Conservation (phyloP, 2,888 invertebrate genomes). For the Bhutanitis thaidina region DNA sequence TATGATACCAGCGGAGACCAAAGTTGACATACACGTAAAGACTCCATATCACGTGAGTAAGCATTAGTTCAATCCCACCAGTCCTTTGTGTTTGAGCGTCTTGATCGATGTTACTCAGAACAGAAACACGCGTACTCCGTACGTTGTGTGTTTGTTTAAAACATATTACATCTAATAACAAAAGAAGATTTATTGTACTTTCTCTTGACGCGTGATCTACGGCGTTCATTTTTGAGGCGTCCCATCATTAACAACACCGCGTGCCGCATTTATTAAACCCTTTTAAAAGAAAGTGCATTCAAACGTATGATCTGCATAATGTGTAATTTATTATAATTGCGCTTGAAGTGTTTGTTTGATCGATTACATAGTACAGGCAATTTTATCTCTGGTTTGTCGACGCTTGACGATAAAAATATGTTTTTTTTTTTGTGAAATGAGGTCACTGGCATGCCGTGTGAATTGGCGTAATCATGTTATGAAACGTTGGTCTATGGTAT, state of each 20-base stretch:
- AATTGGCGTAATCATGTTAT: slow-evolving; percentile 10
- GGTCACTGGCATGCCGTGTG: slow-evolving; percentile 6
- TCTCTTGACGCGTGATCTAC: slow-evolving; percentile 55
- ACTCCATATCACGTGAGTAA: background rate
- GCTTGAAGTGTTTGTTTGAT: slow-evolving; percentile 40
- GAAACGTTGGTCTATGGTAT: slow-evolving; percentile 12
- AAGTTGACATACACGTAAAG: background rate
- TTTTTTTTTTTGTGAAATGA: slow-evolving; percentile 5
- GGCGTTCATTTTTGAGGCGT: slow-evolving; percentile 43
- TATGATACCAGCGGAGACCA: background rate
- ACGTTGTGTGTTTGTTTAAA: slow-evolving; percentile 34
- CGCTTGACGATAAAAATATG: background rate
- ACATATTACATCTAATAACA: slow-evolving; percentile 51
- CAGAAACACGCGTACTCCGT: slow-evolving; percentile 20
- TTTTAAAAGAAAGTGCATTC: slow-evolving; percentile 50
- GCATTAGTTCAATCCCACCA: background rate
- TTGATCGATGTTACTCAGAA: slow-evolving; percentile 15
- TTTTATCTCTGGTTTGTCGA: background rate
- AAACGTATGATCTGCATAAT: slow-evolving; percentile 43
- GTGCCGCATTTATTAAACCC: slow-evolving; percentile 23
- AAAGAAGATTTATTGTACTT: slow-evolving; percentile 64
- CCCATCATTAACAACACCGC: slow-evolving; percentile 48
- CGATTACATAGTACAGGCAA: slow-evolving; percentile 26
- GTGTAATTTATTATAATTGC: slow-evolving; percentile 35
- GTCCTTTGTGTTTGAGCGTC: slow-evolving; percentile 8